phyloP scores from a whole-genome alignment of 2,888 invertebrate species.

The Rhopalosiphum nymphaeae region DNA sequence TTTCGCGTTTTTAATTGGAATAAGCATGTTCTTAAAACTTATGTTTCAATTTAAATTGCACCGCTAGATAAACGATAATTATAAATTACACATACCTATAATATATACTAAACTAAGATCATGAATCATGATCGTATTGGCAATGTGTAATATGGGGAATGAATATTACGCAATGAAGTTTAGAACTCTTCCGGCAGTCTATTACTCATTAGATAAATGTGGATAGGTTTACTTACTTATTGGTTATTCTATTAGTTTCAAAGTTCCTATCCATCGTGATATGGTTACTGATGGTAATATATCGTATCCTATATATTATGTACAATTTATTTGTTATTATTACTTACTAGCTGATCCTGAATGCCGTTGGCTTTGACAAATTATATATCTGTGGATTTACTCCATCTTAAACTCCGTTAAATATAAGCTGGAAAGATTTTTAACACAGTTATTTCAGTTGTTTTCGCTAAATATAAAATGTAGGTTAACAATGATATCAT shows the following conservation, averaged over 20 bases:
- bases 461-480: no score
- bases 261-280: background rate
- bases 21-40: background rate
- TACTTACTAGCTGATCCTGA: background rate
- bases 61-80: background rate
- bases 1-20: background rate
- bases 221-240: background rate
- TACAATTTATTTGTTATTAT: conserved; percentile 1
- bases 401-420: no score
- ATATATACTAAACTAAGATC: background rate
- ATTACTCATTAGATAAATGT: background rate
- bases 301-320: background rate
- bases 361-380: no score
- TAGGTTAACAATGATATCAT: no score
- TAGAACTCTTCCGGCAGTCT: background rate
- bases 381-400: no score
- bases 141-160: background rate
- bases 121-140: background rate
- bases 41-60: background rate
- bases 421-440: no score
- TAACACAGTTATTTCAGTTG: no score
- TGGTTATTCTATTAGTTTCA: background rate
- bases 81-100: background rate
- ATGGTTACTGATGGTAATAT: background rate
- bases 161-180: background rate